phyloP scores from a whole-genome alignment of 2,797 vertebrate genomes.

The Phrynocephalus vlangalii region DNA sequence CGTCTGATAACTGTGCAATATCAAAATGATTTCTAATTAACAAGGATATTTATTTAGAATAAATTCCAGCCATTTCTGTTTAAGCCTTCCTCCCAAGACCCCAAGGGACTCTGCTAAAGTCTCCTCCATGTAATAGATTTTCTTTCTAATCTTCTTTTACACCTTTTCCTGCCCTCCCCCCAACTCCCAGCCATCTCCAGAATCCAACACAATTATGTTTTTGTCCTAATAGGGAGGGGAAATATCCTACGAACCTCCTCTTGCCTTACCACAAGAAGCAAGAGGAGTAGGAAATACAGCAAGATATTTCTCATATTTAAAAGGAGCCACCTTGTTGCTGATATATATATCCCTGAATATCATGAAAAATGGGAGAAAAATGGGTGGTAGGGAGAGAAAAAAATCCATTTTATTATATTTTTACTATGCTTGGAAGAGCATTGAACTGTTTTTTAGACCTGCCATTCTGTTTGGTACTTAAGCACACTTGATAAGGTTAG shows the following conservation, averaged over 20 bases:
- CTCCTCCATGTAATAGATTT: not conserved
- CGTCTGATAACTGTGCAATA: not conserved
- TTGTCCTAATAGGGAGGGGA: not conserved
- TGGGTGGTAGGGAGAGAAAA: no score
- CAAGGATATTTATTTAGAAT: constrained; percentile 24
- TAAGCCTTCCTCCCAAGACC: not conserved
- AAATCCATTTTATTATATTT: not conserved
- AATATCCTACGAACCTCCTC: not conserved
- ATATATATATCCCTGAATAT: not conserved
- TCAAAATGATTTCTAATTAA: constrained; percentile 26
- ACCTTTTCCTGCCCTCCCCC: not conserved
- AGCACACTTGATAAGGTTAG: not conserved
- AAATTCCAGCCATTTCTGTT: not conserved
- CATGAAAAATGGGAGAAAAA: not conserved
- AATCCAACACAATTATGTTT: not conserved
- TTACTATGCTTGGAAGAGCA: not conserved
- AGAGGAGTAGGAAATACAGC: no score
- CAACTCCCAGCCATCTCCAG: not conserved
- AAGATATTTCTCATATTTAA: not conserved
- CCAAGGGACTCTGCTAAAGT: not conserved
- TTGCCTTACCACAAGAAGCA: not conserved
- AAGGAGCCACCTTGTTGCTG: not conserved
- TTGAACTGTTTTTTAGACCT: not conserved
- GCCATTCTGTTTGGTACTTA: not conserved
- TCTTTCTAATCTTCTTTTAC: constrained; percentile 3